Base-by-base conservation (phyloP, 2,797 vertebrate species). In the Sandelia bainsii region DNA sequence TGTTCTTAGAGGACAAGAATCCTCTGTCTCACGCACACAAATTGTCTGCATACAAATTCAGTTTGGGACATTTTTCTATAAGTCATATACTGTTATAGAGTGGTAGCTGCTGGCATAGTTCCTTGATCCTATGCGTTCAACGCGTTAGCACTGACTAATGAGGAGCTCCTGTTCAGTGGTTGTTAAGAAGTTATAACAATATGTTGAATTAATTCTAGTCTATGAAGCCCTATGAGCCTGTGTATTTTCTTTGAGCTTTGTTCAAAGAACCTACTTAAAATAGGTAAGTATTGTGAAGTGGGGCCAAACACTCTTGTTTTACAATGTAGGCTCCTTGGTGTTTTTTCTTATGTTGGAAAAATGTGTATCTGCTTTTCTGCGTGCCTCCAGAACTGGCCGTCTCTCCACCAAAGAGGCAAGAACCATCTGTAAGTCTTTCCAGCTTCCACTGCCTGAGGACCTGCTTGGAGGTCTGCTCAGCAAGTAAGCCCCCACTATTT, bases 361-460 rank as follows among this genome's bases (percentile, higher is more conserved):
- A 12, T 37, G 14, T 70, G 7, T 57, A 25, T 58, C 62, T 32
- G 37, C 20, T 77, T 52, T 5, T 49, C 16, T 27, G 4, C 92
- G 60, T 84, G 69, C 82, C 62, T 86, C 25, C 72, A 99, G 97
- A 70, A 92, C 83, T 25, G 95, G 95, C 58, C 75, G 87, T 62
- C 86, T 98, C 57, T 91, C 95, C 62, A 85, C 22, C 62, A 89
- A 93, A 72, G 89, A 89, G 16, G 92, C 93, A 32, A 91, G 85
- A 83, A 95, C 92, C 54, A 84, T 98, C 84, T 98, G 95, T 84
- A 98, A 95, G 81, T 90, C 95, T 72, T 96, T 94, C 84, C 93
- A 88, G 23, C 77, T 99, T n/a, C 97, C 96, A 4, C 49, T 99
- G 85, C 73, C 80, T 39, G 89, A 95, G 85, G 95, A 94, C 53